Evolutionary conservation across 2,888 invertebrate species (phyloP).

Genomic region (Aphidoletes aphidimyza): DNA sequence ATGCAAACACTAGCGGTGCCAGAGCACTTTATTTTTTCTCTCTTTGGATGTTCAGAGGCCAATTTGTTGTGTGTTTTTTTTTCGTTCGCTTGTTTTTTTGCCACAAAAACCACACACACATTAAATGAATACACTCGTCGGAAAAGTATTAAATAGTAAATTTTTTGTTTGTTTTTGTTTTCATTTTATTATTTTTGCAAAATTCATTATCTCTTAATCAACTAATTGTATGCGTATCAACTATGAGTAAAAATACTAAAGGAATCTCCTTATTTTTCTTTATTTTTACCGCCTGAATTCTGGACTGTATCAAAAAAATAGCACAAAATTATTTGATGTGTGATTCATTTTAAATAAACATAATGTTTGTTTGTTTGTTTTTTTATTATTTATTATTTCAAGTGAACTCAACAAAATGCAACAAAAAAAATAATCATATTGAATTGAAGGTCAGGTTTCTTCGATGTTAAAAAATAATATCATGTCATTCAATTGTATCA

Average conservation of each 20-base stretch:
- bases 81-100: background rate
- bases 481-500: too few relatives aligned
- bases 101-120: background rate
- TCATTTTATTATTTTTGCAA: background rate
- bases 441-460: too few relatives aligned
- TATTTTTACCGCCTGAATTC: background rate
- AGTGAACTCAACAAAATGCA: too few relatives aligned
- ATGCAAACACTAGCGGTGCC: constrained; percentile 20
- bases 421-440: too few relatives aligned
- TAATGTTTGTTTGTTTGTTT: too few relatives aligned
- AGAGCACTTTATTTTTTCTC: background rate
- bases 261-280: background rate
- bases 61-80: background rate
- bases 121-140: background rate
- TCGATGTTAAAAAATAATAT: too few relatives aligned
- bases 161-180: too few relatives aligned
- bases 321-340: background rate
- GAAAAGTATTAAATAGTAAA: constrained; percentile 33
- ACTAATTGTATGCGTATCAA: constrained; percentile 14
- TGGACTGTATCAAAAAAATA: background rate
- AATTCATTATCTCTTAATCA: background rate
- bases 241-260: constrained; percentile 28
- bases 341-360: too few relatives aligned
- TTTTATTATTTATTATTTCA: too few relatives aligned
- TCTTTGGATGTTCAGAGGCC: background rate